Conservation (phyloP, 1,140 invertebrate species). For the Mya arenaria region DNA sequence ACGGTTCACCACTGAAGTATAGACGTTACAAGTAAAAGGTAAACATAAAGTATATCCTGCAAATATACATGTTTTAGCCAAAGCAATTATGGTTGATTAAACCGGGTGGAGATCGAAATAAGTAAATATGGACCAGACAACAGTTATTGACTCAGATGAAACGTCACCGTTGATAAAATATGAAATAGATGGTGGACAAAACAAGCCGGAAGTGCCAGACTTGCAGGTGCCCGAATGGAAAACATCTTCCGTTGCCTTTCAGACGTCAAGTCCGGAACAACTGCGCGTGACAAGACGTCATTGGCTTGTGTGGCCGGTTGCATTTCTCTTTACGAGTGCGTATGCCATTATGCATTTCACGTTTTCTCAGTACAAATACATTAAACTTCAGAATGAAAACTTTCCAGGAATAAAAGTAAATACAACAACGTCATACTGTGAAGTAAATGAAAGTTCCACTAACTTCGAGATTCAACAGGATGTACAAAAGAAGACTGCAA, state of each 20-base stretch:
- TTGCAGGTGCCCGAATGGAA: not conserved
- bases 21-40: too few species aligned
- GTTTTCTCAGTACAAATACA: slow-evolving; percentile 31
- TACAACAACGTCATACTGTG: slow-evolving; percentile 20
- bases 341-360: not conserved
- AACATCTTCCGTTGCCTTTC: not conserved
- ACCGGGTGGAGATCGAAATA: too few species aligned
- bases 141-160: not conserved
- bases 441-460: not conserved
- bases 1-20: too few species aligned
- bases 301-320: slow-evolving; percentile 24
- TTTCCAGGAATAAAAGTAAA: slow-evolving; percentile 14
- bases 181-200: not conserved
- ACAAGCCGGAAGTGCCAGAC: too few species aligned
- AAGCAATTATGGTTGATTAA: too few species aligned
- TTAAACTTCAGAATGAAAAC: slow-evolving; percentile 25
- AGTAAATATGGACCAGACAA: too few species aligned
- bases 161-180: not conserved
- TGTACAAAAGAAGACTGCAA: slow-evolving; percentile 26
- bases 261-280: not conserved
- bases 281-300: slow-evolving; percentile 9
- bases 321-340: slow-evolving; percentile 8
- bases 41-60: too few species aligned
- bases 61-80: too few species aligned
- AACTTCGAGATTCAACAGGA: slow-evolving; percentile 21